These are phyloP conservation scores for Drosophila fuyamai DNA, from an alignment of 1,140 invertebrate species.

Conservation along the genomic window DNA sequence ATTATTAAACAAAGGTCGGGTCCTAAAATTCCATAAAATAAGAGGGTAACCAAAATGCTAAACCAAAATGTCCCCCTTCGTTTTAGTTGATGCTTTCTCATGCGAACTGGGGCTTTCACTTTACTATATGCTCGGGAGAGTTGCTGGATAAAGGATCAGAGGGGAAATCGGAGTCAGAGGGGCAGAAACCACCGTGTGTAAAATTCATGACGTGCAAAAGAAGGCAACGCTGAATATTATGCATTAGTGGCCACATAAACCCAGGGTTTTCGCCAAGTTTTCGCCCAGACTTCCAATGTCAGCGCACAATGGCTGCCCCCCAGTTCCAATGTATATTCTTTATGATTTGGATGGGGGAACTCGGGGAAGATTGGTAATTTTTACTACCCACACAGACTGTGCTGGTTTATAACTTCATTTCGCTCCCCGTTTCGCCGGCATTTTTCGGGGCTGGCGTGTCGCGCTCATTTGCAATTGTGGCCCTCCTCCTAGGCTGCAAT, in stretches of 20 bases:
- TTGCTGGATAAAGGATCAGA: slow-evolving; percentile 12
- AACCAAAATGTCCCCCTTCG: neutral
- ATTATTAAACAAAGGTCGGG: too few species aligned
- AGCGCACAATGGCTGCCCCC: slow-evolving; percentile 42
- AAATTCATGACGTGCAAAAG: slow-evolving; percentile 78
- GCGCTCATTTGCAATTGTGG: slow-evolving; percentile 72
- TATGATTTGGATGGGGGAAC: slow-evolving; percentile 41
- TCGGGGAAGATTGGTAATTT: slow-evolving; percentile 49
- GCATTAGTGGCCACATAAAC: slow-evolving; percentile 63
- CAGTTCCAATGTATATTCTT: slow-evolving; percentile 53
- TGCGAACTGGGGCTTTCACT: slow-evolving; percentile 7
- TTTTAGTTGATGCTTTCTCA: slow-evolving; percentile 2
- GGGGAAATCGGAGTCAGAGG: neutral
- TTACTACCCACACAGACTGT: slow-evolving; percentile 61
- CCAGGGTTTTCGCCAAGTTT: slow-evolving; percentile 4
- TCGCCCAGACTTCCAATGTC: slow-evolving; percentile 16
- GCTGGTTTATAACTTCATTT: slow-evolving; percentile 78
- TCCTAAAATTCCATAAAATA: neutral
- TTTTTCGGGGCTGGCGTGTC: slow-evolving; percentile 65
- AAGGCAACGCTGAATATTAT: slow-evolving; percentile 74
- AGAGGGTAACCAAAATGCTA: slow-evolving; percentile 1
- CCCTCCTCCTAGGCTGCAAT: slow-evolving; percentile 48
- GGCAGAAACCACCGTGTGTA: slow-evolving; percentile 43
- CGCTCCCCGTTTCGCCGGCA: slow-evolving; percentile 18
- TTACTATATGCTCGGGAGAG: slow-evolving; percentile 9